Conservation (phyloP, 2,113 vertebrate genomes). For the Petromus typicus region DNA sequence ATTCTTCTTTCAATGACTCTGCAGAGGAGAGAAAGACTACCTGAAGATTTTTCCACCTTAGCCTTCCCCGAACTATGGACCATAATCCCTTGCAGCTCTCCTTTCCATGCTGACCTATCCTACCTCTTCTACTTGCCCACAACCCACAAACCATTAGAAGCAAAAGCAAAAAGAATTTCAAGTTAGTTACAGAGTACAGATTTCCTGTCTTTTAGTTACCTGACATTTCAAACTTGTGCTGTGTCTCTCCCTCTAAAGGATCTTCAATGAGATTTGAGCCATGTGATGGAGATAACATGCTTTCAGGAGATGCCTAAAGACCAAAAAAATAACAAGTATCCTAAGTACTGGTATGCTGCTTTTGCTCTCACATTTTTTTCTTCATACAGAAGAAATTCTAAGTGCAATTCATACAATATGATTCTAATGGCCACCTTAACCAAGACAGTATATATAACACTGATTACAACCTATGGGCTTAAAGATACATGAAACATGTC, state of each 20-base stretch:
- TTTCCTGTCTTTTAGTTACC: constrained; percentile 86
- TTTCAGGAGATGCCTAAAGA: constrained; percentile 88
- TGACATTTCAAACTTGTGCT: constrained; percentile 91
- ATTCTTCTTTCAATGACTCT: constrained; percentile 95
- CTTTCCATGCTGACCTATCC: constrained; percentile 82
- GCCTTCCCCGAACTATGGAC: constrained; percentile 76
- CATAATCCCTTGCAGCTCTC: constrained; percentile 77
- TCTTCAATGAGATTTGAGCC: constrained; percentile 89
- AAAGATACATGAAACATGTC: constrained; percentile 13
- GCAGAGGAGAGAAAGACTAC: constrained; percentile 83
- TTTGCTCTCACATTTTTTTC: constrained; percentile 36
- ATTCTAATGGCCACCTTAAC: constrained; percentile 11
- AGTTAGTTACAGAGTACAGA: constrained; percentile 81
- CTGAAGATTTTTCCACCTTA: constrained; percentile 76
- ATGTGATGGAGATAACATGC: constrained; percentile 88
- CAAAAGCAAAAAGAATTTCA: constrained; percentile 80
- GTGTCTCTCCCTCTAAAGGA: constrained; percentile 88
- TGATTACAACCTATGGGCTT: neutral
- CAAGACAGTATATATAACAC: neutral
- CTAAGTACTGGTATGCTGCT: constrained; percentile 39
- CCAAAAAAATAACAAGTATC: constrained; percentile 75
- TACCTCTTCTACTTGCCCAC: constrained; percentile 83
- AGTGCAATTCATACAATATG: neutral
- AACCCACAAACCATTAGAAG: constrained; percentile 83
- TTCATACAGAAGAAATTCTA: constrained; percentile 51